Conservation (phyloP, 2,113 vertebrate species). For the Clarias batrachus region DNA sequence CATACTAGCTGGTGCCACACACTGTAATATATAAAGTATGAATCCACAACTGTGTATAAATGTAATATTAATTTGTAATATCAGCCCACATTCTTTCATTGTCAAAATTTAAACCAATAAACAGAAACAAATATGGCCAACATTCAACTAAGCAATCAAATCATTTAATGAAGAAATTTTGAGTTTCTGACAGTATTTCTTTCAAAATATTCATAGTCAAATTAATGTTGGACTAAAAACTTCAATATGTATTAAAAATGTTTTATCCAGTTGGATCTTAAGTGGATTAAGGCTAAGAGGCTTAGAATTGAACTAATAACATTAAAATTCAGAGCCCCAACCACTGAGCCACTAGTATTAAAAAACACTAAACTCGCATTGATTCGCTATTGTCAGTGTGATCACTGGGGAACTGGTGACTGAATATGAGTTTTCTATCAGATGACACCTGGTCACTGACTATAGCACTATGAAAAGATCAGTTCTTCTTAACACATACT, state of each 20-base stretch:
- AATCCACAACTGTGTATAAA: neutral
- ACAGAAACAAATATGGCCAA: neutral
- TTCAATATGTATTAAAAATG: neutral
- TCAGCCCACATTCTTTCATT: neutral
- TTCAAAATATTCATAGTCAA: neutral
- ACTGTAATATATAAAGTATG: no score
- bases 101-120: neutral
- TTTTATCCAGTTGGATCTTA: neutral
- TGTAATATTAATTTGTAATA: neutral
- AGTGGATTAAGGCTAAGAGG: neutral
- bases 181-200: neutral
- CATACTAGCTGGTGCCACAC: no score
- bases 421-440: conserved; percentile 44
- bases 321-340: neutral
- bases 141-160: neutral
- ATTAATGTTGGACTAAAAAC: neutral
- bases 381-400: conserved; percentile 36
- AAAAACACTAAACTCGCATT: conserved; percentile 39
- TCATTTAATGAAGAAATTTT: neutral
- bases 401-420: conserved; percentile 28
- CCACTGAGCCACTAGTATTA: neutral
- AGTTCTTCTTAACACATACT: conserved; percentile 28
- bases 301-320: neutral
- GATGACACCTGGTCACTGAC: conserved; percentile 33
- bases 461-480: conserved; percentile 39